Base-by-base conservation (phyloP, 2,113 vertebrate genomes). In the Empidonax alnorum region DNA sequence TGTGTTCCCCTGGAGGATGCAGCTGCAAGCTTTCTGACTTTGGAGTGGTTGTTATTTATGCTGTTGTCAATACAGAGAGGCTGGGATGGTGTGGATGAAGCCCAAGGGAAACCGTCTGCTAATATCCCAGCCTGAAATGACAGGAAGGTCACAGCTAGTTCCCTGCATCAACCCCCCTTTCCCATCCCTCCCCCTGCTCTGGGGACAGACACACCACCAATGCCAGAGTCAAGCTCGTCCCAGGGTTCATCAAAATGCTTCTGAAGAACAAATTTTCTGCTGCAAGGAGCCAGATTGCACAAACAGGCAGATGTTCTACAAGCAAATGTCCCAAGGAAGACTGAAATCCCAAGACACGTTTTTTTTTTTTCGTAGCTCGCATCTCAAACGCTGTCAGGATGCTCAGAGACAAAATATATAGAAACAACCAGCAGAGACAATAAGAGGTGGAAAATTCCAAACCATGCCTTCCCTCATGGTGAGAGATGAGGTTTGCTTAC, bases 251-350 rank as follows among this genome's bases (percentile, higher is more conserved):
- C 85, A 78, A 55, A 91, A 59, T 74, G 41, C 69, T 93, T 83
- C 84, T 89, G 72, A 71, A 67, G 78, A 77, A 46, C 37, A 55
- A 21, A 55, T 76, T 63, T 77, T 67, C 71, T 88, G 50, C 75
- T 93, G 90, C 75, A 88, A 74, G 71, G 39, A 87, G 82, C 27
- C 78, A 84, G 79, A 96, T 93, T 94, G 84, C 82, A 95, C 87
- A 93, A 95, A 47, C 75, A 90, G 59, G 46, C 95, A 95, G 93
- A 94, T 96, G 92, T 90, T 91, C 88, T 93, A 71, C 82, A 90
- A 95, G 68, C 30, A 74, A 91, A 93, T 20, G 22, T 94, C 96
- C 87, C 85, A 81, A 93, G 59, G 72, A 93, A 74, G 39, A 69
- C 15, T 69, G 53, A 96, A 95, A 97, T 95, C 94, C 94, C 96